These are phyloP conservation scores for Amphibalanus amphitrite DNA, from an alignment of 1,140 invertebrate genomes.

Conservation along the genomic window DNA sequence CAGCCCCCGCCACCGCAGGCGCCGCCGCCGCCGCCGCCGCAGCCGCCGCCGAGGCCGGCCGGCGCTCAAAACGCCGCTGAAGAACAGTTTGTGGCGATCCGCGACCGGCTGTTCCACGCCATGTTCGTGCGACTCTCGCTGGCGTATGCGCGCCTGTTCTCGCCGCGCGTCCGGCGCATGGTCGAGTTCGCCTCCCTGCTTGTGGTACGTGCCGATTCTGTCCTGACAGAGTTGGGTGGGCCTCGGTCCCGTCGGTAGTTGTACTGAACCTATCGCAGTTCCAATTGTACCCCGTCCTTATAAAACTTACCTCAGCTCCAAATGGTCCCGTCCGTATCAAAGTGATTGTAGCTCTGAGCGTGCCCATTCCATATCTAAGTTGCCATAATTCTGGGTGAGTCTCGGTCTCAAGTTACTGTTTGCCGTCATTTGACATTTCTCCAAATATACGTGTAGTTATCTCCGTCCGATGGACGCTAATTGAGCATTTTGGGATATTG, in stretches of 20 bases:
- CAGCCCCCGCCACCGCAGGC: not conserved
- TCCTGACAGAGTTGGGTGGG: not conserved
- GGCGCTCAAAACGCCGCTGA: not conserved
- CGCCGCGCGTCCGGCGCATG: slow-evolving; percentile 60
- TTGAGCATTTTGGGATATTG: too few relatives aligned
- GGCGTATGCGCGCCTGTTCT: slow-evolving; percentile 74
- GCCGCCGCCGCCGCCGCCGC: slow-evolving; percentile 8
- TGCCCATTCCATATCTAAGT: too few relatives aligned
- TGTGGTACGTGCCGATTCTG: slow-evolving; percentile 38
- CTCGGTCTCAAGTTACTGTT: too few relatives aligned
- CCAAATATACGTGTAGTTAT: too few relatives aligned
- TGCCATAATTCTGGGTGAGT: too few relatives aligned
- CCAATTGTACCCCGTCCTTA: not conserved
- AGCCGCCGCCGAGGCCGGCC: not conserved
- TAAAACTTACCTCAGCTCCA: not conserved
- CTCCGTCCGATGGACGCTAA: too few relatives aligned
- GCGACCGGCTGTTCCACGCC: slow-evolving; percentile 88
- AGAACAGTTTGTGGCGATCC: slow-evolving; percentile 16
- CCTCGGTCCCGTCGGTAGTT: not conserved
- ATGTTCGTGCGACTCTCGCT: slow-evolving; percentile 81
- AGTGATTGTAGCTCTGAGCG: too few relatives aligned
- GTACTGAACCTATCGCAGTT: not conserved
- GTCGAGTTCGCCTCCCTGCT: slow-evolving; percentile 80
- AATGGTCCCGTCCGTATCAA: not conserved
- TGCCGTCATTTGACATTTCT: too few relatives aligned